Evolutionary conservation across 92 coral and sea anemone species (phyloP).

Genomic region (Diadumene lineata): DNA sequence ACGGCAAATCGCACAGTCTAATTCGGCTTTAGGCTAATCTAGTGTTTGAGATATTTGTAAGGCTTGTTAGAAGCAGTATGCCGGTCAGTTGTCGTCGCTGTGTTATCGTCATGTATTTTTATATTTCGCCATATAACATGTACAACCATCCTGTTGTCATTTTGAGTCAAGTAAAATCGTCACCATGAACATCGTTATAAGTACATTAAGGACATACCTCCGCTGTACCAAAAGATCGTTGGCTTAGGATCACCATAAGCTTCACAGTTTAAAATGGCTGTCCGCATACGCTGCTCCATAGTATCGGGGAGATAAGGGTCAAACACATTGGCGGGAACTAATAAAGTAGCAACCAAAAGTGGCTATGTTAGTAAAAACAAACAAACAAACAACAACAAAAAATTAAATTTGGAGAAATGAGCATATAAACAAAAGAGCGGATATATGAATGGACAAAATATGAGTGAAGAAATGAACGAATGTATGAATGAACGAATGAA

Average conservation of each 20-base stretch:
- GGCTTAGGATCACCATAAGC: conserved; percentile 88
- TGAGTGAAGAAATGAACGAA: background rate
- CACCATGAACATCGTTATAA: no score
- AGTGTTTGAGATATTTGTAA: no score
- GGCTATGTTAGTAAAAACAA: background rate
- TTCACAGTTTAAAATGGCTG: conserved; percentile 78
- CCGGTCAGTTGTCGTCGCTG: no score
- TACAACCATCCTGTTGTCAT: no score
- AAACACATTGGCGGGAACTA: conserved; percentile 76
- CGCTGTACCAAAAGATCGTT: conserved; percentile 80
- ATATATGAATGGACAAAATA: no score
- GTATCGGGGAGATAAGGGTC: conserved; percentile 56
- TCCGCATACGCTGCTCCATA: conserved; percentile 54
- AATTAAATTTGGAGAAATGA: no score
- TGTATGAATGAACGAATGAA: background rate
- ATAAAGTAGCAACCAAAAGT: background rate
- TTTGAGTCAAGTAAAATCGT: no score
- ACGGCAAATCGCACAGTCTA: no score
- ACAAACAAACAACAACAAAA: background rate
- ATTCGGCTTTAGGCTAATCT: no score
- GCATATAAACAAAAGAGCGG: background rate
- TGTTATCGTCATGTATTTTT: no score
- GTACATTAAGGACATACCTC: conserved; percentile 36
- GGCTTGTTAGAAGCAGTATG: no score
- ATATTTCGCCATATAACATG: no score